These are phyloP conservation scores for Drosophila nebulosa DNA, from an alignment of 1,140 invertebrate genomes.

Conservation along the genomic window DNA sequence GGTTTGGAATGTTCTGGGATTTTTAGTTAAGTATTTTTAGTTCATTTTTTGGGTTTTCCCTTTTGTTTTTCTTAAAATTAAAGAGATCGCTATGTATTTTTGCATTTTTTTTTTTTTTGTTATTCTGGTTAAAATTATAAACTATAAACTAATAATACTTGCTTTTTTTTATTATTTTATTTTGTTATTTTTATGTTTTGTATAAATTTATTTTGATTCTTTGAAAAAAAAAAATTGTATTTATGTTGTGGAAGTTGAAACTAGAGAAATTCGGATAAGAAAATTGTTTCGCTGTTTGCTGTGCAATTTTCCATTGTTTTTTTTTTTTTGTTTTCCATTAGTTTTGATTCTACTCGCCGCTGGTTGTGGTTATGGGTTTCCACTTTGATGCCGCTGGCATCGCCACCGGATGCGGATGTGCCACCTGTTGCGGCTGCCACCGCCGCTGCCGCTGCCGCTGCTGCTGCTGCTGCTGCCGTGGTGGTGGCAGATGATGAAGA, in stretches of 20 bases:
- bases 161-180: constrained; percentile 29
- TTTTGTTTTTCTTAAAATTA: constrained; percentile 56
- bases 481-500: constrained; percentile 41
- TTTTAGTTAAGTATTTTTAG: not conserved
- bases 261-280: constrained; percentile 26
- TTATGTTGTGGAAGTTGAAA: constrained; percentile 37
- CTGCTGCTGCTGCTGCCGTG: not conserved
- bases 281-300: not conserved
- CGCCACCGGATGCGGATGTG: constrained; percentile 1
- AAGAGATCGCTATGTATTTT: constrained; percentile 74
- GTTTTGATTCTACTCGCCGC: constrained; percentile 54
- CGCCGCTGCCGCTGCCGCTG: constrained; percentile 11
- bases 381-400: constrained; percentile 80
- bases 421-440: not conserved
- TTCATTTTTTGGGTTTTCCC: constrained; percentile 3
- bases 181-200: constrained; percentile 11
- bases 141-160: constrained; percentile 77
- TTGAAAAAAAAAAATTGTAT: constrained; percentile 41
- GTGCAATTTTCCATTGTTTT: not conserved
- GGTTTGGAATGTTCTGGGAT: constrained; percentile 65
- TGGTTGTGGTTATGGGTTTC: constrained; percentile 82
- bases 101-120: constrained; percentile 17
- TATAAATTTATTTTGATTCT: constrained; percentile 42
- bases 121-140: constrained; percentile 62
- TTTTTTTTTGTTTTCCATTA: constrained; percentile 4